These are phyloP conservation scores for Anabacerthia variegaticeps DNA, from an alignment of 2,797 vertebrate genomes.

Conservation along the genomic window DNA sequence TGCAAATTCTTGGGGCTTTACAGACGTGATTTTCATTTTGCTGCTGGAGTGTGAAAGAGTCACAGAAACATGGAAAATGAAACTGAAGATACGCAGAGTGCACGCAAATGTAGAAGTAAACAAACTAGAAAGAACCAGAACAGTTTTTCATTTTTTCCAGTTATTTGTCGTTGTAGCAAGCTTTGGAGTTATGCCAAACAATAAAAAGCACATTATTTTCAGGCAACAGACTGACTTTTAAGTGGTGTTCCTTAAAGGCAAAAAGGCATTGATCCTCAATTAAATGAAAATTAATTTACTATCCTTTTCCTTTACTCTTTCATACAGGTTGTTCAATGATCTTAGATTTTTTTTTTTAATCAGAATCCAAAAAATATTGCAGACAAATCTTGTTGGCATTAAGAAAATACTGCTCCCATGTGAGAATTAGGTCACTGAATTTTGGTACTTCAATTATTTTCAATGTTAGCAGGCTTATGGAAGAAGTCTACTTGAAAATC, in stretches of 20 bases:
- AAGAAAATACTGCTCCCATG: neutral
- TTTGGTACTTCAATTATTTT: neutral
- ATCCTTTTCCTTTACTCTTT: neutral
- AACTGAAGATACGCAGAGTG: neutral
- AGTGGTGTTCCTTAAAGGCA: neutral
- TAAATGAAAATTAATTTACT: constrained; percentile 24
- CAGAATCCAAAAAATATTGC: neutral
- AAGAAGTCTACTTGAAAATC: neutral
- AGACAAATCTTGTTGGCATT: neutral
- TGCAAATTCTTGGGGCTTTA: neutral
- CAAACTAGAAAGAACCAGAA: neutral
- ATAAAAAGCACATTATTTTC: constrained; percentile 6
- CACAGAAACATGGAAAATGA: neutral
- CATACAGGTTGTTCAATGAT: neutral
- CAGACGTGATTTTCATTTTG: neutral
- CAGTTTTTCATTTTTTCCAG: neutral
- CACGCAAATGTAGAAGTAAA: constrained; percentile 19
- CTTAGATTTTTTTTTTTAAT: neutral
- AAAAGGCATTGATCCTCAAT: neutral
- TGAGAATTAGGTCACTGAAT: neutral
- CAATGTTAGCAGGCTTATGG: neutral
- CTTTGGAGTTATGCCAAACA: neutral
- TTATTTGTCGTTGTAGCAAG: neutral
- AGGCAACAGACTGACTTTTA: neutral
- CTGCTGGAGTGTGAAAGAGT: neutral